These are phyloP conservation scores for Conger conger DNA, from an alignment of 2,113 vertebrate species.

Conservation along the genomic window DNA sequence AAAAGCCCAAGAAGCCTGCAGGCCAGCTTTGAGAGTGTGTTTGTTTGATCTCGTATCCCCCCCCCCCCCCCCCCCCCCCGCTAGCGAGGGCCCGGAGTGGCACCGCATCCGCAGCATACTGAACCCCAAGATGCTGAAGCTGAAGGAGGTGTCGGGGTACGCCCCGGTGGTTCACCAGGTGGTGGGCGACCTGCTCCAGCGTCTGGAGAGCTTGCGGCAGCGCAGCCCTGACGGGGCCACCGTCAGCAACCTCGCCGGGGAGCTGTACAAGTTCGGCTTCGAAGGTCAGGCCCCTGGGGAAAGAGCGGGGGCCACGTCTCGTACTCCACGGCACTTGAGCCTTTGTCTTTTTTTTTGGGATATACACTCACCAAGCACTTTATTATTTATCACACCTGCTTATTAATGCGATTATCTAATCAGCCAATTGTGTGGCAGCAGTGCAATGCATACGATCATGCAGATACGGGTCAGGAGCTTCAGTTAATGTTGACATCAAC, in stretches of 20 bases:
- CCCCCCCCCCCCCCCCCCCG: neutral
- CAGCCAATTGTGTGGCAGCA: too few relatives aligned
- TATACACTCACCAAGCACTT: too few relatives aligned
- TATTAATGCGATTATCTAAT: too few relatives aligned
- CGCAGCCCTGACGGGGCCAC: constrained; percentile 55
- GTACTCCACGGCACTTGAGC: too few relatives aligned
- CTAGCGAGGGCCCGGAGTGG: constrained; percentile 65
- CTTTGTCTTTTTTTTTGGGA: too few relatives aligned
- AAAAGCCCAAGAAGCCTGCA: neutral
- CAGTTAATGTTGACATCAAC: too few relatives aligned
- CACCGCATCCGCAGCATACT: constrained; percentile 62
- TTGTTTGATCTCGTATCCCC: neutral
- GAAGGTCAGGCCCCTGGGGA: constrained; percentile 57
- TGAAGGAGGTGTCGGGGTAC: constrained; percentile 53
- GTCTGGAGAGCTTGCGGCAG: constrained; percentile 58
- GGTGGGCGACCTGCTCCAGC: constrained; percentile 63
- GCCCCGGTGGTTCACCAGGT: constrained; percentile 62
- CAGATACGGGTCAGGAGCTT: too few relatives aligned
- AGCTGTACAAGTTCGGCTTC: constrained; percentile 76
- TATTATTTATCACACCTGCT: too few relatives aligned
- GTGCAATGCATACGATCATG: too few relatives aligned
- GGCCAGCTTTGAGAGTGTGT: neutral
- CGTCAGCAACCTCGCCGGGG: constrained; percentile 54
- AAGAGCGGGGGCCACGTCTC: neutral
- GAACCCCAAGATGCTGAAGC: constrained; percentile 71